Base-by-base conservation (phyloP, 1,140 invertebrate species). In the Aphaenogaster rudis region DNA sequence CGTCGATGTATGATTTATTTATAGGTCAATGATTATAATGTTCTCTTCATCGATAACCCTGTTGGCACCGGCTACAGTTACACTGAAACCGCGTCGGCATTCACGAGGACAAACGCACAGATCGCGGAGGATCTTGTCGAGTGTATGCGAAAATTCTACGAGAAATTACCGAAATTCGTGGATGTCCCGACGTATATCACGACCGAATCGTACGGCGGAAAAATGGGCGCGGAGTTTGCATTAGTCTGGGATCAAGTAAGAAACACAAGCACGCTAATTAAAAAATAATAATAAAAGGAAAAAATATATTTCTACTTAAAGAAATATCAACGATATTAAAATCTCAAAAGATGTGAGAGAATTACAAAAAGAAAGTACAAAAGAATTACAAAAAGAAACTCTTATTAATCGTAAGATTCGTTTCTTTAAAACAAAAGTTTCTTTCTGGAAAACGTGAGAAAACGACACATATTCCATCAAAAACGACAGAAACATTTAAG, bases 51-150 rank as follows among this genome's bases (percentile, higher is more conserved):
- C 21, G 98, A 99, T 92, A 98, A 98, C 94, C 98, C 98, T 1
- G 98, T 99, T 6, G 98, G 98, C 1, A 96, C 97, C n/a, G 98
- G 98, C 0, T 99, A 96, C 94, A 98, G 98, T 94, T 98, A 98
- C 92, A 97, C 97, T 0, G 97, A 97, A 93, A 96, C 85, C 85
- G 92, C 0, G 91, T 90, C n/a, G 93, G 96, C 39, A 95, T 97
- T 61, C 96, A 96, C 6, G 96, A 95, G 8, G 96, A 97, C 88
- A 0, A 98, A 98, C 88, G 94, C 95, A 42, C 95, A 98, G 96
- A 98, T 98, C 28, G 98, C 97, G 2, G 64, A 94, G n/a, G 98
- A 99, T 95, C 96, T 99, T 76, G 95, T 98, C 0, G 96, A 96
- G 59, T 95, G 98, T 11, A 96, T 98, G 90, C 96, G 95, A 92